A percentile compares a stretch with the other conserved stretches of the same genome.
phyloP scores from a whole-genome alignment of 2,888 invertebrate genomes.

The Empis stercorea region DNA sequence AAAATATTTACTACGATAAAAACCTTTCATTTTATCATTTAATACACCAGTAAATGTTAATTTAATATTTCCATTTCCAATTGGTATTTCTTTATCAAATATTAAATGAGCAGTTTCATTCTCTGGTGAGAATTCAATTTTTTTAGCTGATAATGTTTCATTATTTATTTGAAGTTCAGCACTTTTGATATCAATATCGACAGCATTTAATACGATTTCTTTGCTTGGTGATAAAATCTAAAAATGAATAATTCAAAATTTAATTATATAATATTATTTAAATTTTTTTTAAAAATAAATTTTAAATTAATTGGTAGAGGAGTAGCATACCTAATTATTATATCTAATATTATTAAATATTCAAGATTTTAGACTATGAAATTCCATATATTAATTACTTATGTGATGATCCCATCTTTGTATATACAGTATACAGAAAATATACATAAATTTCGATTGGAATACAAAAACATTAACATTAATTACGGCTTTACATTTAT shows the following conservation, averaged over 20 bases:
- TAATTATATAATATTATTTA: too few relatives aligned
- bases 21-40: conserved; percentile 90
- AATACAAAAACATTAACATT: too few relatives aligned
- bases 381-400: too few relatives aligned
- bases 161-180: conserved; percentile 43
- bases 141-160: conserved; percentile 19
- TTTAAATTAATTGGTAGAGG: too few relatives aligned
- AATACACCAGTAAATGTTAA: conserved; percentile 74
- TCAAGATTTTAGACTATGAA: too few relatives aligned
- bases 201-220: conserved; percentile 60
- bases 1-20: conserved; percentile 80
- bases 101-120: conserved; percentile 57
- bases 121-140: conserved; percentile 33
- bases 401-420: too few relatives aligned
- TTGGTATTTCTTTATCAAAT: conserved; percentile 47
- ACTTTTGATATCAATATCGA: conserved; percentile 57
- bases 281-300: too few relatives aligned
- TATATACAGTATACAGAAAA: too few relatives aligned
- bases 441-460: too few relatives aligned
- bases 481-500: too few relatives aligned
- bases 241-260: conserved; percentile 22
- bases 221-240: conserved; percentile 56
- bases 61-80: conserved; percentile 43
- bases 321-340: too few relatives aligned
- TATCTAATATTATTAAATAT: too few relatives aligned